Conservation (phyloP, 2,113 vertebrate species). For the Ovis aries region DNA sequence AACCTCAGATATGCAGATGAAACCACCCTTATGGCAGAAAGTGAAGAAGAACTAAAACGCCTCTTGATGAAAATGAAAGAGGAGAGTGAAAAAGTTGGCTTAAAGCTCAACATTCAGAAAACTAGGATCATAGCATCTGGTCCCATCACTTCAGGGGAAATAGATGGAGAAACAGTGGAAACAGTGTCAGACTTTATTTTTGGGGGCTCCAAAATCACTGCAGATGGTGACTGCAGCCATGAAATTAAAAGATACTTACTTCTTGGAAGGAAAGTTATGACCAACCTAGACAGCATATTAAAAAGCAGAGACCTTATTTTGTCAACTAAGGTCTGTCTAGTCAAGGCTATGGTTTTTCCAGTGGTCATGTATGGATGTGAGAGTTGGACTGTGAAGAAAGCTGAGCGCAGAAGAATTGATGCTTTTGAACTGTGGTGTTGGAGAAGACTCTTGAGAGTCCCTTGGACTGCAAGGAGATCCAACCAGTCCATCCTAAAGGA, state of each 20-base stretch:
- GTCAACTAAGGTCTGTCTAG: background rate
- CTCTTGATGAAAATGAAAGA: background rate
- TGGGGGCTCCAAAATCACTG: rapidly evolving
- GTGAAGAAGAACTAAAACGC: background rate
- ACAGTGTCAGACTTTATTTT: background rate
- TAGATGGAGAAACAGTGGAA: background rate
- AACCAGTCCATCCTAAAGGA: background rate
- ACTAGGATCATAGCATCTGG: background rate
- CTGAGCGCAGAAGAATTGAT: background rate
- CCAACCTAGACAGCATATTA: background rate
- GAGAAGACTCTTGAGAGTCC: background rate
- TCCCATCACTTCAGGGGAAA: background rate
- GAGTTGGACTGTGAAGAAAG: background rate
- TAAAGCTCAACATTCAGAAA: background rate
- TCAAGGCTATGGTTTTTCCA: background rate
- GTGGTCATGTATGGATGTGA: background rate
- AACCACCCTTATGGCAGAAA: background rate
- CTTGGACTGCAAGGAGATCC: background rate
- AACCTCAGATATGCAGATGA: background rate
- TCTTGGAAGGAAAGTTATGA: background rate
- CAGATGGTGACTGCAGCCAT: background rate
- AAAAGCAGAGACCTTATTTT: background rate
- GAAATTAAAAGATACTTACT: background rate
- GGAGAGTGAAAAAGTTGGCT: background rate
- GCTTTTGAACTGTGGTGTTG: background rate